phyloP scores from a whole-genome alignment of 2,797 vertebrate species.

The Gila robusta region DNA sequence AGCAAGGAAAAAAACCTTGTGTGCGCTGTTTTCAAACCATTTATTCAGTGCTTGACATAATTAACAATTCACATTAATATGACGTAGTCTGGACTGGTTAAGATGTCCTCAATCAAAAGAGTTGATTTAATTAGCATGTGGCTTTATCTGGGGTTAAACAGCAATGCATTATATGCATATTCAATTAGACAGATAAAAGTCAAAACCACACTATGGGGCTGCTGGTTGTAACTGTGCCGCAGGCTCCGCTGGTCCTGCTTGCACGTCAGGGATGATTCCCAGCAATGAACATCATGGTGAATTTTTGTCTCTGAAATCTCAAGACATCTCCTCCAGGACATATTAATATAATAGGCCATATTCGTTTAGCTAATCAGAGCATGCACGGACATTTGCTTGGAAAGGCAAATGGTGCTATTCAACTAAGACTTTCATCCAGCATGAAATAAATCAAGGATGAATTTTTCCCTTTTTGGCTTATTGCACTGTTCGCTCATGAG shows the following conservation, averaged over 20 bases:
- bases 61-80: constrained; percentile 21
- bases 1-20: background rate
- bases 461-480: constrained; percentile 78
- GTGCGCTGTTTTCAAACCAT: background rate
- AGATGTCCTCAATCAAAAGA: constrained; percentile 59
- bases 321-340: constrained; percentile 70
- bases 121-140: constrained; percentile 61
- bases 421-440: constrained; percentile 79
- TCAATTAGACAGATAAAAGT: constrained; percentile 77
- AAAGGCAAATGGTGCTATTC: constrained; percentile 83
- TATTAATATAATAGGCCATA: constrained; percentile 80
- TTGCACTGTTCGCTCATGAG: constrained; percentile 70
- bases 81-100: constrained; percentile 45
- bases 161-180: constrained; percentile 69
- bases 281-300: constrained; percentile 76
- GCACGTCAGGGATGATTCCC: constrained; percentile 80
- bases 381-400: constrained; percentile 79
- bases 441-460: constrained; percentile 76
- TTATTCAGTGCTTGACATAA: constrained; percentile 35
- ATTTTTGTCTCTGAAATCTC: constrained; percentile 68
- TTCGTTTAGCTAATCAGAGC: constrained; percentile 83
- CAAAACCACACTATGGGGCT: constrained; percentile 77
- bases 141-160: constrained; percentile 58
- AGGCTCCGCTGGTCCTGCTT: constrained; percentile 71
- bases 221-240: constrained; percentile 79